Conservation (phyloP, 2,888 invertebrate genomes). For the Siphonodentalium dalli region DNA sequence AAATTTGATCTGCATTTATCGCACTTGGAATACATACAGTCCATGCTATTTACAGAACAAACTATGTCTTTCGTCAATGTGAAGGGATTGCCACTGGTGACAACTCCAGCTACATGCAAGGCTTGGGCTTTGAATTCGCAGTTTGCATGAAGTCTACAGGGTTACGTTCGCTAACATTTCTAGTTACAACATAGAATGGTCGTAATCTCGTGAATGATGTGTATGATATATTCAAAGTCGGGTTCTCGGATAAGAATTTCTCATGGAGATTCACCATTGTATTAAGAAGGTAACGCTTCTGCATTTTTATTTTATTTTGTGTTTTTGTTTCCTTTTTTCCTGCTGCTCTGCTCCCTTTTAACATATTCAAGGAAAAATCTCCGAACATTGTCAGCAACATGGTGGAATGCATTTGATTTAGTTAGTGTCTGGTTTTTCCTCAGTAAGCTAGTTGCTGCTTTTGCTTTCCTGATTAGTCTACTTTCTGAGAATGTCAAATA, state of each 20-base stretch:
- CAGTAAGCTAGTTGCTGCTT: too few relatives aligned
- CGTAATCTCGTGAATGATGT: slow-evolving; percentile 11
- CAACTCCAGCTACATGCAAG: slow-evolving; percentile 1
- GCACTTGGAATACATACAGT: slow-evolving; percentile 8
- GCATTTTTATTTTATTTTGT: slow-evolving; percentile 1
- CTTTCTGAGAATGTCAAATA: too few relatives aligned
- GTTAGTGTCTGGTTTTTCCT: too few relatives aligned
- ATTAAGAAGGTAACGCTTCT: slow-evolving; percentile 6
- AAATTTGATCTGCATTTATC: slow-evolving; percentile 1
- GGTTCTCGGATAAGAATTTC: slow-evolving; percentile 11
- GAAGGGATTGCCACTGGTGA: neutral
- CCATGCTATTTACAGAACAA: neutral
- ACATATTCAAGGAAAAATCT: slow-evolving; percentile 8
- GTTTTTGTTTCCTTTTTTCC: slow-evolving; percentile 10
- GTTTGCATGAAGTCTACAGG: slow-evolving; percentile 15
- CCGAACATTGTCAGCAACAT: neutral
- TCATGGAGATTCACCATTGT: slow-evolving; percentile 10
- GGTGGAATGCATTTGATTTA: too few relatives aligned
- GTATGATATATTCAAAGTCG: slow-evolving; percentile 8
- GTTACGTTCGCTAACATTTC: slow-evolving; percentile 3
- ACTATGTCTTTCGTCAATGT: neutral
- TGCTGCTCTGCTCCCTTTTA: slow-evolving; percentile 4
- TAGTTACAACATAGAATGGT: slow-evolving; percentile 13
- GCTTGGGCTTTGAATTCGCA: slow-evolving; percentile 9
- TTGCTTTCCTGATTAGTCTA: too few relatives aligned